Evolutionary conservation across 2,113 vertebrate species (phyloP).

Genomic region (Illadopsis cleaveri): DNA sequence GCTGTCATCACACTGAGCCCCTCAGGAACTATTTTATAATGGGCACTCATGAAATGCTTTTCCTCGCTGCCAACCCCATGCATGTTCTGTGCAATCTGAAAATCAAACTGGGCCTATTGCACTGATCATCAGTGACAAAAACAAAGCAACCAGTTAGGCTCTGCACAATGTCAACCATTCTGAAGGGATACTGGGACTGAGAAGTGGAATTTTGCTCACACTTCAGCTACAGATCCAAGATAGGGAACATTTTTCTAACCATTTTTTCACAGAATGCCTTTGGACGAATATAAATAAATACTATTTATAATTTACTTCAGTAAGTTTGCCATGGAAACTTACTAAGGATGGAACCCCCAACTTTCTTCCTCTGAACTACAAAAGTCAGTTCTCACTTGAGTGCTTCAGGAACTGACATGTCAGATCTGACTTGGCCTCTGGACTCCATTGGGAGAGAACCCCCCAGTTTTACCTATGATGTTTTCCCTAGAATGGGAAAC

Average conservation of each 20-base stretch:
- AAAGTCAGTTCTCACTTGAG: neutral
- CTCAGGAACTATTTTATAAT: neutral
- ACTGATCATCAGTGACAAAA: neutral
- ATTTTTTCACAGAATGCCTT: neutral
- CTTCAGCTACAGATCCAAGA: neutral
- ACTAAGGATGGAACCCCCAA: neutral
- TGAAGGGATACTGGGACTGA: neutral
- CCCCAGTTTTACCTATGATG: neutral
- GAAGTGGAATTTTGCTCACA: neutral
- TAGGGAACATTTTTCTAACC: neutral
- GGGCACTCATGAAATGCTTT: neutral
- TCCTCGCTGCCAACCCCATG: accelerated
- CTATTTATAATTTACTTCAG: neutral
- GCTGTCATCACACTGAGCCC: accelerated
- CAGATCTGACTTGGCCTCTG: neutral
- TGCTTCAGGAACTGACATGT: neutral
- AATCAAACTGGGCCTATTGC: neutral
- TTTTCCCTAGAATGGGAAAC: neutral
- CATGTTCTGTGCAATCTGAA: neutral
- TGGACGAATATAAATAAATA: neutral
- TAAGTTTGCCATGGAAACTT: neutral
- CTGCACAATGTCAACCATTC: neutral
- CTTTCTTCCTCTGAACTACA: neutral
- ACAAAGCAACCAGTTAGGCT: neutral
- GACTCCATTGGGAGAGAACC: neutral